These are phyloP conservation scores for Sesamia nonagrioides DNA, from an alignment of 1,140 invertebrate genomes.

Conservation along the genomic window DNA sequence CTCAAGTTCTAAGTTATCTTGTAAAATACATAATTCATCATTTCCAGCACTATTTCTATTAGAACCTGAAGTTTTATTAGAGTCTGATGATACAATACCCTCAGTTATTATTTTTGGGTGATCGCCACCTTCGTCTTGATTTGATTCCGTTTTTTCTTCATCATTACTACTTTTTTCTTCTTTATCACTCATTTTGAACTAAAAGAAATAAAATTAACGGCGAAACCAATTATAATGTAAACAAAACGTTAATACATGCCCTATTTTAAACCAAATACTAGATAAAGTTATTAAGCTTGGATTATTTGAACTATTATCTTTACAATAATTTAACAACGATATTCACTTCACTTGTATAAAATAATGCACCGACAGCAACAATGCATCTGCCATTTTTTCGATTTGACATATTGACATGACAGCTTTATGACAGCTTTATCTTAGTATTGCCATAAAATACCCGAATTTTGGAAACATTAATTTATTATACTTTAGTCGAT, in stretches of 20 bases:
- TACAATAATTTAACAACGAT: not conserved
- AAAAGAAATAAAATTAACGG: not conserved
- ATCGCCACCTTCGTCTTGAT: not conserved
- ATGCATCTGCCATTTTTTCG: constrained; percentile 8
- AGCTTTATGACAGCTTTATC: no score
- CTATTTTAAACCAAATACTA: not conserved
- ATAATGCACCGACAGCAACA: not conserved
- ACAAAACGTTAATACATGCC: not conserved
- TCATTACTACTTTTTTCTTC: constrained; percentile 3
- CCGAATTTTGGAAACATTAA: no score
- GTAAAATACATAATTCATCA: not conserved
- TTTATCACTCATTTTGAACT: constrained; percentile 5
- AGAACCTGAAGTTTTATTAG: not conserved
- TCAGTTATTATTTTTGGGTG: not conserved
- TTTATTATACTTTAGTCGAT: no score
- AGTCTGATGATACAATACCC: not conserved
- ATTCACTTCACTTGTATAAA: not conserved
- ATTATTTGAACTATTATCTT: not conserved
- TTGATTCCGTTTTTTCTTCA: not conserved
- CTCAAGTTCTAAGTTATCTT: not conserved
- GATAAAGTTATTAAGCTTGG: not conserved
- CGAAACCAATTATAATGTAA: not conserved
- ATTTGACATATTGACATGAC: not conserved
- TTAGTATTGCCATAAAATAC: no score
- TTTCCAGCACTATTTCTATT: not conserved